Conservation (phyloP, 2,113 vertebrate species). For the Pitta sordida region DNA sequence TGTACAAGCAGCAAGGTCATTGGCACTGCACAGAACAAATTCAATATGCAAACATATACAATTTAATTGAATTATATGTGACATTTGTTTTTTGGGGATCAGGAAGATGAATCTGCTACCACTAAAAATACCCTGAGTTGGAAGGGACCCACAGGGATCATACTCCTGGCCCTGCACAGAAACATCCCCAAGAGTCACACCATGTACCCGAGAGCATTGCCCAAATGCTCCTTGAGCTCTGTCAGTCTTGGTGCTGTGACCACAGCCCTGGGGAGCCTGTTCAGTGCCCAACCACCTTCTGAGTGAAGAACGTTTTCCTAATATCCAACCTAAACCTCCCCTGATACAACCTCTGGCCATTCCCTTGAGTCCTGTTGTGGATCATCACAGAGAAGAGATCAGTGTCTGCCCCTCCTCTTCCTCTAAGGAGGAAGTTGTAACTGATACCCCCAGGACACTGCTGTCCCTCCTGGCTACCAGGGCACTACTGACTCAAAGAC, state of each 20-base stretch:
- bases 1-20: neutral
- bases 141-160: neutral
- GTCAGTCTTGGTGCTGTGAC: neutral
- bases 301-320: neutral
- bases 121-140: neutral
- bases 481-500: neutral
- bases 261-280: neutral
- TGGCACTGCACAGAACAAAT: neutral
- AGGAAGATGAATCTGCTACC: neutral
- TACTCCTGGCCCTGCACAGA: neutral
- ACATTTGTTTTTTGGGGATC: neutral
- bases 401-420: neutral
- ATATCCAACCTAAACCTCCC: neutral
- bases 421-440: neutral
- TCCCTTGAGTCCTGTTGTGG: neutral
- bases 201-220: neutral
- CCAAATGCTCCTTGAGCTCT: neutral
- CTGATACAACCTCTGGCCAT: neutral
- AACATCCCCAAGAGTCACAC: neutral
- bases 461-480: neutral
- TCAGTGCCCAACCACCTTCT: neutral
- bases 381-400: neutral
- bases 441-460: neutral
- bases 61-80: neutral
- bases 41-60: neutral